Evolutionary conservation across 1,140 invertebrate species (phyloP).

Genomic region (Leptinotarsa texana): DNA sequence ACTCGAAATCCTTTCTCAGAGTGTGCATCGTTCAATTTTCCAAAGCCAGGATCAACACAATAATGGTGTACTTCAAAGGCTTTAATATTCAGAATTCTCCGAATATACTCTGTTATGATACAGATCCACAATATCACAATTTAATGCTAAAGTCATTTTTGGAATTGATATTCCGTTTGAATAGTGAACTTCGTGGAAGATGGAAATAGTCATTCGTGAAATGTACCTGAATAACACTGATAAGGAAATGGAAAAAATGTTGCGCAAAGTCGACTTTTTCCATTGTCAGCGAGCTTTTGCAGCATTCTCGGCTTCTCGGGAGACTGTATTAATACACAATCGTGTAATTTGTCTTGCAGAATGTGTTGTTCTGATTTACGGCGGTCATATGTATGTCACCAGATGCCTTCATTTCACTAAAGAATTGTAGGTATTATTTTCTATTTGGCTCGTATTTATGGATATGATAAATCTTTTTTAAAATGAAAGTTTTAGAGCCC

Average conservation of each 20-base stretch:
- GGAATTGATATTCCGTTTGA: conserved; percentile 2
- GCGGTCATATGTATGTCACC: too few species aligned
- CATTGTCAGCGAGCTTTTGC: neutral
- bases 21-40: too few species aligned
- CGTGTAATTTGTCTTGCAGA: conserved; percentile 4
- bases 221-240: neutral
- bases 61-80: neutral
- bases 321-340: neutral
- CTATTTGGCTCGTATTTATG: neutral
- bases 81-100: neutral
- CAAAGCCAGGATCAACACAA: too few species aligned
- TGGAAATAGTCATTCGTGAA: conserved; percentile 4
- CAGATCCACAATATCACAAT: neutral
- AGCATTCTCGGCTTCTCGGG: neutral
- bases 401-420: neutral
- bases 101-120: conserved; percentile 4
- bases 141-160: neutral
- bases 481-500: neutral
- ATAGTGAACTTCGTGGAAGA: neutral
- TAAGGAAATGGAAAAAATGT: neutral
- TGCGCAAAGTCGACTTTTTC: neutral
- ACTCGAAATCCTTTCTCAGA: too few species aligned
- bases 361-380: neutral
- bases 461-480: neutral
- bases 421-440: neutral